Conservation (phyloP, 1,140 invertebrate species). For the Nebria ingens region DNA sequence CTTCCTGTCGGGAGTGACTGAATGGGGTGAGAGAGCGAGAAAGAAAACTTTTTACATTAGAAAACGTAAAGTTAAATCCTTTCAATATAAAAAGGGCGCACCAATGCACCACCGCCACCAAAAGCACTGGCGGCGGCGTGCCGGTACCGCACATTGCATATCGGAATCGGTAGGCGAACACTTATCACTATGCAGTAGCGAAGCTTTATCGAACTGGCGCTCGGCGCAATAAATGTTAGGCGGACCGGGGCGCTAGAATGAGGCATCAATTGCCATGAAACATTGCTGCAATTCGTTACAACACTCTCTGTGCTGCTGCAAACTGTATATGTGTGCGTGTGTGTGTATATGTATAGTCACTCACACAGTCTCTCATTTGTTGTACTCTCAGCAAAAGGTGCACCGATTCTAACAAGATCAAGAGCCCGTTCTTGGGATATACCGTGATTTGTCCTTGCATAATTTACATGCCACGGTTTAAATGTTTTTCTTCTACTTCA, state of each 20-base stretch:
- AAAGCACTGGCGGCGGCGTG: no score
- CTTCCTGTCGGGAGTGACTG: not conserved
- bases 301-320: slow-evolving; percentile 9
- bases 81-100: slow-evolving; percentile 18
- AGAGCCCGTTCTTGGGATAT: not conserved
- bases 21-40: not conserved
- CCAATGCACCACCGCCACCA: no score
- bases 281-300: slow-evolving; percentile 22
- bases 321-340: no score
- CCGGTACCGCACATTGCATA: no score
- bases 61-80: slow-evolving; percentile 19
- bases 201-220: slow-evolving; percentile 21
- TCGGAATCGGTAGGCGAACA: slow-evolving; percentile 11
- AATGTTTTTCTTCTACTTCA: slow-evolving; percentile 5
- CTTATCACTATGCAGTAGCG: slow-evolving; percentile 21
- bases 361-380: no score
- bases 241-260: slow-evolving; percentile 13
- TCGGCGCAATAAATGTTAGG: slow-evolving; percentile 21
- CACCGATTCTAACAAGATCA: slow-evolving; percentile 5
- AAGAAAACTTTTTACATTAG: slow-evolving; percentile 15
- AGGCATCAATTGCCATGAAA: slow-evolving; percentile 23
- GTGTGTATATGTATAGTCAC: no score
- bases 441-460: slow-evolving; percentile 1
- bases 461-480: not conserved
- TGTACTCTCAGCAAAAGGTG: no score